A percentile compares a stretch with the other conserved stretches of the same genome.
phyloP scores from a whole-genome alignment of 1,140 invertebrate species.

The Lethrus apterus region DNA sequence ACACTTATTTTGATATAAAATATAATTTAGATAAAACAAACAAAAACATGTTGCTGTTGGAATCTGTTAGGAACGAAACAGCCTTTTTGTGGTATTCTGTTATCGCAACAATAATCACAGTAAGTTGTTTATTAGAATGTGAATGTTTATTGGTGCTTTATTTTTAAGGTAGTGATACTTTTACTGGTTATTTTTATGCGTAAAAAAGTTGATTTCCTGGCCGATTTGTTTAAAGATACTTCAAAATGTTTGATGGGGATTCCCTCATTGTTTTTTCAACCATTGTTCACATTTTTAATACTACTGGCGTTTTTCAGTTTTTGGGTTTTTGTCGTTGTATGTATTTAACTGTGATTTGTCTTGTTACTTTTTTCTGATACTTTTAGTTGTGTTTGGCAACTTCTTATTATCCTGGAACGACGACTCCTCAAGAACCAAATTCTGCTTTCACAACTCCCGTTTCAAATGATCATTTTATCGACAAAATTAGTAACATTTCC shows the following conservation, averaged over 20 bases:
- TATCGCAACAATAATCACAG: constrained; percentile 78
- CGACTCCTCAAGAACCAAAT: too few species aligned
- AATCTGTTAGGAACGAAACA: constrained; percentile 77
- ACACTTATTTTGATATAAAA: constrained; percentile 75
- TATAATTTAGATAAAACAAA: constrained; percentile 57
- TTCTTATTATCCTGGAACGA: constrained; percentile 42
- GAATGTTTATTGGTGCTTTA: constrained; percentile 11
- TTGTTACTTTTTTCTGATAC: background rate
- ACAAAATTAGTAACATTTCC: constrained; percentile 7
- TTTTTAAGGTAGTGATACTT: constrained; percentile 62
- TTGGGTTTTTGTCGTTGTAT: constrained; percentile 78
- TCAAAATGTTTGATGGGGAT: constrained; percentile 75
- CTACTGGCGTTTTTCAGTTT: constrained; percentile 73
- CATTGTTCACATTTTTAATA: constrained; percentile 75
- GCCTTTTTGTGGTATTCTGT: constrained; percentile 79
- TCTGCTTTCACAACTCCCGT: too few species aligned
- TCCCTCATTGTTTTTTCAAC: constrained; percentile 81
- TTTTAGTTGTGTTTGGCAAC: constrained; percentile 52
- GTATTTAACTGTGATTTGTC: constrained; percentile 34
- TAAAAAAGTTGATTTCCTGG: constrained; percentile 70
- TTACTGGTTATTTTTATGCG: constrained; percentile 72
- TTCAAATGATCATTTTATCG: too few species aligned
- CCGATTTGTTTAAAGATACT: constrained; percentile 79
- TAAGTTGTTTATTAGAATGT: constrained; percentile 44
- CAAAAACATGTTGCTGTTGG: constrained; percentile 43